Percentiles rank a stretch among this genome's conserved stretches.
Conservation (phyloP, 2,113 vertebrate species). For the Puma concolor region DNA sequence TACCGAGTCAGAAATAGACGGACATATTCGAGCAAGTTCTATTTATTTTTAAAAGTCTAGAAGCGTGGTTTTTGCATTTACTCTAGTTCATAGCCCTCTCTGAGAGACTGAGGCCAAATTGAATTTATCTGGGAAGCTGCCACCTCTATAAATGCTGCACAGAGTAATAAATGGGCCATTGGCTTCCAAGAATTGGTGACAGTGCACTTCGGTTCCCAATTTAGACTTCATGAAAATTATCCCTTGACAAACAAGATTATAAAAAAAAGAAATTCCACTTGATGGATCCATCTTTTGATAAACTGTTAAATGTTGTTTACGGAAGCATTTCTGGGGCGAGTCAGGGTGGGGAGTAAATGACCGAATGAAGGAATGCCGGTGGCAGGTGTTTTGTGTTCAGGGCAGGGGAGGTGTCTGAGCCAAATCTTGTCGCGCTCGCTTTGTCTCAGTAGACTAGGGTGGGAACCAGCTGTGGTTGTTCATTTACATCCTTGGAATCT, state of each 20-base stretch:
- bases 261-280: constrained; percentile 6
- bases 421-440: not conserved
- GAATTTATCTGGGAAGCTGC: constrained; percentile 53
- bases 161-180: constrained; percentile 47
- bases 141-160: constrained; percentile 46
- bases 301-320: constrained; percentile 5
- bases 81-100: constrained; percentile 26
- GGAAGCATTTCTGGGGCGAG: not conserved
- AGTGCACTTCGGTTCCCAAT: constrained; percentile 51
- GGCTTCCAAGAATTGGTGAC: constrained; percentile 46
- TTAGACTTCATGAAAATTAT: constrained; percentile 55
- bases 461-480: not conserved
- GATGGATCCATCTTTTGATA: constrained; percentile 12
- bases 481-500: not conserved
- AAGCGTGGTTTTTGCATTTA: constrained; percentile 38
- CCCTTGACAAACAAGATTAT: constrained; percentile 28
- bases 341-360: not conserved
- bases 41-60: constrained; percentile 25
- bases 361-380: no score
- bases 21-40: not conserved
- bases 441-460: not conserved
- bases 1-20: not conserved
- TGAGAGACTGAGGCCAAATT: constrained; percentile 44
- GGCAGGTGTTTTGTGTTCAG: not conserved
- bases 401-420: not conserved